These are phyloP conservation scores for Ophion slaviceki DNA, from an alignment of 2,888 invertebrate genomes.

Conservation along the genomic window DNA sequence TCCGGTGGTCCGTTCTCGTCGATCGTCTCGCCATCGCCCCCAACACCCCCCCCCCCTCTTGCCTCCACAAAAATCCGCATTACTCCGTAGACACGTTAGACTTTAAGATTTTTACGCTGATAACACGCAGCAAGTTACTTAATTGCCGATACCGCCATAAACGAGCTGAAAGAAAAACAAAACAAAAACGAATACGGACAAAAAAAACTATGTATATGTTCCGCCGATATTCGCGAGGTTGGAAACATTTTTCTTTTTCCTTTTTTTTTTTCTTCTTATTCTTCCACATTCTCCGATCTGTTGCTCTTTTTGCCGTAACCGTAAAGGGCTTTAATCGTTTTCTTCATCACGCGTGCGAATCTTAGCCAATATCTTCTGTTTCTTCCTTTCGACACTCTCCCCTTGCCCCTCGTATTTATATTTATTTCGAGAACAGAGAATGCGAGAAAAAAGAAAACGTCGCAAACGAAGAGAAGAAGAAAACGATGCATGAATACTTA, in stretches of 20 bases:
- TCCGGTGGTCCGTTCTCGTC: constrained; percentile 69
- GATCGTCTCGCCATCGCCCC: constrained; percentile 66
- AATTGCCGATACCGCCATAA: constrained; percentile 75
- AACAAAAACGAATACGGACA: background rate
- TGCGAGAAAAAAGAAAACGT: constrained; percentile 27
- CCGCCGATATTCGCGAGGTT: constrained; percentile 81
- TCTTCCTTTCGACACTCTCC: background rate
- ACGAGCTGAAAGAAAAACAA: constrained; percentile 29
- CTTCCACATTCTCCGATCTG: background rate
- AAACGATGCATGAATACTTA: constrained; percentile 67
- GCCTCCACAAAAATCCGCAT: constrained; percentile 23
- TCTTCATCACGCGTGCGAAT: background rate
- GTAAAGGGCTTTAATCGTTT: constrained; percentile 19
- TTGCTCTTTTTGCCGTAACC: constrained; percentile 46
- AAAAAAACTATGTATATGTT: constrained; percentile 76
- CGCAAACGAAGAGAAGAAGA: constrained; percentile 28
- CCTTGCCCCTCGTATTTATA: background rate
- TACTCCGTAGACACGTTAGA: constrained; percentile 71
- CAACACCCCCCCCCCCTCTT: background rate
- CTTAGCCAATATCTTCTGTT: background rate
- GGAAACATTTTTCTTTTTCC: constrained; percentile 74
- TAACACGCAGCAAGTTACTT: constrained; percentile 72
- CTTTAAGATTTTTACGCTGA: constrained; percentile 73
- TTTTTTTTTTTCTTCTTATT: constrained; percentile 64
- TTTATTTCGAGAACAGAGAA: constrained; percentile 59